Evolutionary conservation across 1,140 invertebrate genomes (phyloP), one percentile per base, ranked within the genome.

Genomic region (Lineus longissimus): DNA sequence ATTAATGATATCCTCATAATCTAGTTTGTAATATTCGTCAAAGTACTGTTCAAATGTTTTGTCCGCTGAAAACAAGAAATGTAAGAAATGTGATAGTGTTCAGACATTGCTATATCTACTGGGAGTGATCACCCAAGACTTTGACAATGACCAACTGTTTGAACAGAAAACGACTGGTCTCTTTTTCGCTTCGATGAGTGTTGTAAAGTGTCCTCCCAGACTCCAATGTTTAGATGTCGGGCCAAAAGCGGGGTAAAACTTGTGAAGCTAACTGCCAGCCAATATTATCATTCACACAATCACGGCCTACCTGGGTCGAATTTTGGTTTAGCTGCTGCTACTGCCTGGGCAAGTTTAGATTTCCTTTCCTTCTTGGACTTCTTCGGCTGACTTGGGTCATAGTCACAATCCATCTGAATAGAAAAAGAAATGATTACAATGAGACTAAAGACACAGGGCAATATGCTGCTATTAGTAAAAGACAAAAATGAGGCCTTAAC

Each of bases 21-120:
- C 92, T 65, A 97, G 83, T 68, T 90, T 88, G 75, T 97, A 97
- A 82, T 96, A 96, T 78, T 97, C 93, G 77, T 97, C 91, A 73
- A 95, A 87, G 79, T 96, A 96, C 70, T 96, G 85, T 55, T 90
- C 86, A 82, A 93, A 94, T 0, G 88, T 88, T 76, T 89, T 87
- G 47, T 91, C 84, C 62, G 86, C 75, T 79, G 56, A 15, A 66
- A 67, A 15, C 41, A 40, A 40, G n/a, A 55, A n/a, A 29, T 4
- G 11, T 57, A 29, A 31, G 23, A n/a, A 23, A 23, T 23, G 23
- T 11, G 11, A 23, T 55, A 43, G n/a, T 13, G n/a, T 43, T 43
- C 40, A 43, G 11, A 43, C 11, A 43, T 43, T 43, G 40, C n/a
- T 43, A n/a, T n/a, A n/a, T n/a, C n/a, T n/a, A n/a, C n/a, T n/a